phyloP scores from a whole-genome alignment of 37 sponge, comb jelly and placozoan species.

The Halichondria panicea region DNA sequence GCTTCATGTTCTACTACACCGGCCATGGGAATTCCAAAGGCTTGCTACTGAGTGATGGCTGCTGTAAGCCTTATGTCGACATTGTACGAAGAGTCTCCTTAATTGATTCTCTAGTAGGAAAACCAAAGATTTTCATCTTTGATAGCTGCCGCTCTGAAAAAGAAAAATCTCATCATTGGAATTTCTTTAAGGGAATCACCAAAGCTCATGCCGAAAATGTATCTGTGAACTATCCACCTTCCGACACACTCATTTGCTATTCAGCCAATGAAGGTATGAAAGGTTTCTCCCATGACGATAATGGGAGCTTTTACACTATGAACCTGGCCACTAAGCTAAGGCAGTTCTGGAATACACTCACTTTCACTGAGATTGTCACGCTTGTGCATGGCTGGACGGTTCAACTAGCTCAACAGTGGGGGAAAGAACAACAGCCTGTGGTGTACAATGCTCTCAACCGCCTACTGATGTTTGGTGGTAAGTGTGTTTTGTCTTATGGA shows the following conservation, averaged over 20 bases:
- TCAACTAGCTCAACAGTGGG: background rate
- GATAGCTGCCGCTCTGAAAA: slow-evolving; percentile 29
- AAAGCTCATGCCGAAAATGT: background rate
- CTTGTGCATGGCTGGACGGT: slow-evolving; percentile 25
- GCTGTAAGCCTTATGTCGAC: background rate
- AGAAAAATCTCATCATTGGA: background rate
- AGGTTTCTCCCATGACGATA: background rate
- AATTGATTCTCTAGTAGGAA: background rate
- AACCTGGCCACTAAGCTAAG: slow-evolving; percentile 7
- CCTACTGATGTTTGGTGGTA: slow-evolving; percentile 19
- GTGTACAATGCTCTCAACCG: background rate
- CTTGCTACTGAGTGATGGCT: slow-evolving; percentile 10
- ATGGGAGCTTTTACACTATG: slow-evolving; percentile 50
- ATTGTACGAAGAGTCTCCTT: slow-evolving; percentile 17
- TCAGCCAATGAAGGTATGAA: background rate
- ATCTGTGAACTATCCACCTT: background rate
- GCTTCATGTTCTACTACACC: slow-evolving; percentile 46
- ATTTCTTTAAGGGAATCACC: background rate
- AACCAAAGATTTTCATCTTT: slow-evolving; percentile 64
- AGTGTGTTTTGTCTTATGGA: background rate
- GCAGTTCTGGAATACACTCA: slow-evolving; percentile 21
- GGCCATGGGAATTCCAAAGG: slow-evolving; percentile 45
- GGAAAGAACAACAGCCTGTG: slow-evolving; percentile 16
- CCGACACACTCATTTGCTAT: slow-evolving; percentile 23
- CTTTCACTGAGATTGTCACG: slow-evolving; percentile 30